Conservation (phyloP, 1,140 invertebrate species). For the Leptopilina boulardi region DNA sequence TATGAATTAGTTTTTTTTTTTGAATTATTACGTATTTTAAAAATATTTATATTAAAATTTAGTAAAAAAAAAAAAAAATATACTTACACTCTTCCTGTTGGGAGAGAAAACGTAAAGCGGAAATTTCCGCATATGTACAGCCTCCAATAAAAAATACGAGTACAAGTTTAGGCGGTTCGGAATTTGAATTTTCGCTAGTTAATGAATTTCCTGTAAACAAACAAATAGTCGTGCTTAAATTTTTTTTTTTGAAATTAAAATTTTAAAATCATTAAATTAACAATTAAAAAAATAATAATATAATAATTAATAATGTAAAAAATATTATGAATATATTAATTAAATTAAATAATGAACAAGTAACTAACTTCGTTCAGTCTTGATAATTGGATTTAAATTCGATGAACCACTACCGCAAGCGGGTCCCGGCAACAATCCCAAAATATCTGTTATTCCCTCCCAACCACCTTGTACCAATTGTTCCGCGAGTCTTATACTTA, state of each 20-base stretch:
- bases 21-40: neutral
- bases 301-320: neutral
- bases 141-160: slow-evolving; percentile 97
- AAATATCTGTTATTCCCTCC: slow-evolving; percentile 83
- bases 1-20: too few relatives aligned
- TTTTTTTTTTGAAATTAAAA: slow-evolving; percentile 12
- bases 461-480: slow-evolving; percentile 90
- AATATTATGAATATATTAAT: neutral
- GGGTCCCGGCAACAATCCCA: slow-evolving; percentile 81
- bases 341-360: neutral
- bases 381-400: slow-evolving; percentile 40
- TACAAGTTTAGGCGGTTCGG: slow-evolving; percentile 86
- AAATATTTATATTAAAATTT: neutral
- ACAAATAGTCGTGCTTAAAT: neutral
- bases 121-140: slow-evolving; percentile 96
- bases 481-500: slow-evolving; percentile 93
- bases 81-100: slow-evolving; percentile 91
- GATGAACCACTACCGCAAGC: slow-evolving; percentile 66
- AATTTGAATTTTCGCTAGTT: slow-evolving; percentile 81
- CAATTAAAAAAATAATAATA: neutral
- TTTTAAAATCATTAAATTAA: too few relatives aligned
- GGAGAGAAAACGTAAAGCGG: slow-evolving; percentile 92
- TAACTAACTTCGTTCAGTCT: slow-evolving; percentile 76
- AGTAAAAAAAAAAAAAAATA: too few relatives aligned
- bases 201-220: slow-evolving; percentile 76